These are phyloP conservation scores for Drosophila tani DNA, from an alignment of 1,140 invertebrate genomes.

Conservation along the genomic window DNA sequence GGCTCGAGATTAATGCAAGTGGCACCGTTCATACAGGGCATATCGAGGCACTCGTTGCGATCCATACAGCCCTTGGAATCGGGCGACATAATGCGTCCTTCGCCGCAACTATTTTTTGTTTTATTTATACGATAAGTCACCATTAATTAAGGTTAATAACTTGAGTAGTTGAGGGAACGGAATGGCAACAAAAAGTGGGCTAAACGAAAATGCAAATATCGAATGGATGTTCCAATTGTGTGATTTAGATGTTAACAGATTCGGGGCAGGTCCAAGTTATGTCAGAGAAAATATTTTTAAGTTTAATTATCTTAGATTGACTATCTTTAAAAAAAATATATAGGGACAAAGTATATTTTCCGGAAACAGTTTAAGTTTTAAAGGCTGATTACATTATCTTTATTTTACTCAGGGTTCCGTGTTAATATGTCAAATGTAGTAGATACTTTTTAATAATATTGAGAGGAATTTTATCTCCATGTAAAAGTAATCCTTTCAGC, in stretches of 20 bases:
- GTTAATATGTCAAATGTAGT: no score
- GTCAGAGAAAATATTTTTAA: conserved; percentile 1
- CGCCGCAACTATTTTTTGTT: conserved; percentile 90
- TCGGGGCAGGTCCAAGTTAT: conserved; percentile 24
- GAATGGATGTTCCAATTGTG: conserved; percentile 39
- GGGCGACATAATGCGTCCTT: conserved; percentile 94
- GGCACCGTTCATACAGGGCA: conserved; percentile 96
- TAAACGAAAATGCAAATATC: conserved; percentile 39
- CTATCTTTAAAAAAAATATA: no score
- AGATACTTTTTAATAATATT: no score
- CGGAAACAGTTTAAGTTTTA: no score
- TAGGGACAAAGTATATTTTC: no score
- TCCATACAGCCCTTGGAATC: conserved; percentile 96
- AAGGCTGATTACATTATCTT: no score
- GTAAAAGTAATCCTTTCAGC: neutral
- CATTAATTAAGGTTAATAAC: conserved; percentile 35
- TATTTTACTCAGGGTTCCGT: no score
- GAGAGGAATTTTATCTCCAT: neutral
- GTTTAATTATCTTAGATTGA: no score
- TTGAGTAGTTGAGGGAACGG: conserved; percentile 1
- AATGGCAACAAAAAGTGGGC: conserved; percentile 33
- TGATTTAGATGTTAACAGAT: conserved; percentile 12
- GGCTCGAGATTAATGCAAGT: conserved; percentile 95
- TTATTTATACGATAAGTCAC: conserved; percentile 15
- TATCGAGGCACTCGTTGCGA: conserved; percentile 96